Evolutionary conservation across 1,140 invertebrate species (phyloP).

Genomic region (Agraylea sexmaculata): DNA sequence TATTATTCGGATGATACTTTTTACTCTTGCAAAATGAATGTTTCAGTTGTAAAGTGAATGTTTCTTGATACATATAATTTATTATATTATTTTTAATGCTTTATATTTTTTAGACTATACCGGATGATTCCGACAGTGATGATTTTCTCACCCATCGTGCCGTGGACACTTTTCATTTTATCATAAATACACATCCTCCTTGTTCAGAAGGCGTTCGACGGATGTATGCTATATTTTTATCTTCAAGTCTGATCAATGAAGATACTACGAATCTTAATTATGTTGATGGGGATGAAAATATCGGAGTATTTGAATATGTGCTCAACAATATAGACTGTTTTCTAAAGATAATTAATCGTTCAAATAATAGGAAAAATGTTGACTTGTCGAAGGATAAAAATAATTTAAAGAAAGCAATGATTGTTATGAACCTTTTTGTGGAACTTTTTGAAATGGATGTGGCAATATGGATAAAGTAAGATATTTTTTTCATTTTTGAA

Average conservation of each 20-base stretch:
- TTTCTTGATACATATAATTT: no score
- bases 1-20: conserved; percentile 4
- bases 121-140: no score
- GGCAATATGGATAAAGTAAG: conserved; percentile 31
- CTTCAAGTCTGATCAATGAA: conserved; percentile 25
- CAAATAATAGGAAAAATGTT: conserved; percentile 31
- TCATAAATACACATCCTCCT: conserved; percentile 30
- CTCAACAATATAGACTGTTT: conserved; percentile 28
- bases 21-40: neutral
- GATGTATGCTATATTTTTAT: conserved; percentile 30
- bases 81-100: no score
- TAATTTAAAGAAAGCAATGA: conserved; percentile 32
- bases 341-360: conserved; percentile 29
- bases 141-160: no score
- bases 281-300: conserved; percentile 22
- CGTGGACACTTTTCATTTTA: conserved; percentile 25
- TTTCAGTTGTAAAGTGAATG: no score
- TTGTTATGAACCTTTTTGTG: conserved; percentile 28
- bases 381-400: conserved; percentile 27
- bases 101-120: no score
- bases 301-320: conserved; percentile 31
- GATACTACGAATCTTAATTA: conserved; percentile 28
- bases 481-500: conserved; percentile 9
- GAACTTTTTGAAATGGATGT: conserved; percentile 33
- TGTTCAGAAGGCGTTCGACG: conserved; percentile 26